Evolutionary conservation across 2,113 vertebrate genomes (phyloP).

Genomic region (Ranitomeya imitator): DNA sequence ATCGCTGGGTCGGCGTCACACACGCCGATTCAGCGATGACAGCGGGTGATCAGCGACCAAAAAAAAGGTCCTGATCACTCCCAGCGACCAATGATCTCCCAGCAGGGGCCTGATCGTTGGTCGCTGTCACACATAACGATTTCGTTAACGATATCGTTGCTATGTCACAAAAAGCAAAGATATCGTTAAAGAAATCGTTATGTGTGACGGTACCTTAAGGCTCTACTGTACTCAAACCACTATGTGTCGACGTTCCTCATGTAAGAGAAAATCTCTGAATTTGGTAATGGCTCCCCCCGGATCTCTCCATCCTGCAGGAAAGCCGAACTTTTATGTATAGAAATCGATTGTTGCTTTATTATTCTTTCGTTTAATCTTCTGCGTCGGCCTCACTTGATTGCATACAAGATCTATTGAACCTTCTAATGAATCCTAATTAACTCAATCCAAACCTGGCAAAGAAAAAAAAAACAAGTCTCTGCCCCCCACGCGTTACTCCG

Average conservation of each 20-base stretch:
- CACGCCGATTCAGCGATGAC: too few species aligned
- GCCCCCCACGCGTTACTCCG: not conserved
- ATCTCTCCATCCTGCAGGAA: not conserved
- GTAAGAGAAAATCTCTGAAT: conserved; percentile 35
- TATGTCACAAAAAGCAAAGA: too few species aligned
- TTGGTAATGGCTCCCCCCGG: conserved; percentile 3
- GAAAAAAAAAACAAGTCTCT: not conserved
- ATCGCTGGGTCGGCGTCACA: too few species aligned
- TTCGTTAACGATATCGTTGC: too few species aligned
- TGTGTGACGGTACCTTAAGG: too few species aligned
- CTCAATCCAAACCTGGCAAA: not conserved
- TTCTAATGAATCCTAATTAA: conserved; percentile 53
- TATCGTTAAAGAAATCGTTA: too few species aligned
- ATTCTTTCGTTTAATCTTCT: conserved; percentile 47
- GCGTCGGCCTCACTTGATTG: conserved; percentile 17
- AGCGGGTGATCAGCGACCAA: too few species aligned
- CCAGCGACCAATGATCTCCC: too few species aligned
- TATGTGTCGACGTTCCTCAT: not conserved
- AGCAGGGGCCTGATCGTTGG: too few species aligned
- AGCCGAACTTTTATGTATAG: conserved; percentile 24
- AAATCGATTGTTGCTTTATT: conserved; percentile 47
- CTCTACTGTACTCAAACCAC: not conserved
- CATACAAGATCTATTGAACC: conserved; percentile 40
- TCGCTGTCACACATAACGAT: too few species aligned
- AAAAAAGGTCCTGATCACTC: too few species aligned